Percentiles rank a stretch among this genome's conserved stretches.
phyloP scores from a whole-genome alignment of 2,797 vertebrate genomes.

The Enteromius anoplus region DNA sequence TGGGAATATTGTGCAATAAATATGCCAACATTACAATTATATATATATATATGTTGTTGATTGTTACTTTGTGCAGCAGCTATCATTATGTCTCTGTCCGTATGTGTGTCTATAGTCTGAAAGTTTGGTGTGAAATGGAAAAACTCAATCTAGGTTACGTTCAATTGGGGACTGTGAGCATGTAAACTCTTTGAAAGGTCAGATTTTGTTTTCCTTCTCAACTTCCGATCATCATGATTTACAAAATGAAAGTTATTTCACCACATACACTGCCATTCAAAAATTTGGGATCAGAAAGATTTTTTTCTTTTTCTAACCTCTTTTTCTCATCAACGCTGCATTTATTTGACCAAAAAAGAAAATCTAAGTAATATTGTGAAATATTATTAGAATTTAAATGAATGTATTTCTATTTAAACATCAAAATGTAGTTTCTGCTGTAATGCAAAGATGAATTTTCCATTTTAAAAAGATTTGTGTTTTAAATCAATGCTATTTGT shows the following conservation, averaged over 20 bases:
- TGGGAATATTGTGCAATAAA: slow-evolving; percentile 99
- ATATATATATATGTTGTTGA: not conserved
- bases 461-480: not conserved
- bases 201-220: not conserved
- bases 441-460: not conserved
- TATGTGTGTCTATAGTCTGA: not conserved
- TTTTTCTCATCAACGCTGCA: not conserved
- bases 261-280: not conserved
- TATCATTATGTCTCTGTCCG: not conserved
- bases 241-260: not conserved
- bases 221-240: not conserved
- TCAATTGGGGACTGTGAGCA: not conserved
- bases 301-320: no score
- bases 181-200: not conserved
- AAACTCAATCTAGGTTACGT: not conserved
- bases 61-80: not conserved
- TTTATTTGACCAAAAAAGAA: not conserved
- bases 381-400: not conserved
- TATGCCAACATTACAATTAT: slow-evolving; percentile 72
- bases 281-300: not conserved
- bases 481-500: not conserved
- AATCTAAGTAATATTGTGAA: not conserved
- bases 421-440: not conserved
- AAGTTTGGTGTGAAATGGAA: not conserved
- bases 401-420: not conserved